Evolutionary conservation across 1,140 invertebrate species (phyloP), one percentile per base, ranked within the genome.

Genomic region (Drosophila pachea): DNA sequence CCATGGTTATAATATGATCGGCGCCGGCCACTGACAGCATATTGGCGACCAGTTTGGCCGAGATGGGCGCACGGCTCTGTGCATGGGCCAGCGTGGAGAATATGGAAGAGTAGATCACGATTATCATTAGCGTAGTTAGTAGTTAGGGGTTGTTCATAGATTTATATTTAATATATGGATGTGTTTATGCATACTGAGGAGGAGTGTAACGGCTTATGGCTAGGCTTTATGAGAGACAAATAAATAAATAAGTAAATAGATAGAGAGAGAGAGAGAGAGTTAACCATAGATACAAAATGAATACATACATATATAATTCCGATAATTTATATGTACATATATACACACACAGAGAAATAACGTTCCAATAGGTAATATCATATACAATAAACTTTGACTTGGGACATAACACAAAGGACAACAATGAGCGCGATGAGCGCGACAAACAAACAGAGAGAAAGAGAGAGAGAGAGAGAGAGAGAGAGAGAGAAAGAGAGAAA

Each of bases 1-100:
- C 98, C 95, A 99, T 99, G 11, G 98, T 99, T 78, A 99, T 99
- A 64, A 99, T 99, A 83, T 99, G 98, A 91, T 99, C 97, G 5
- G 98, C 98, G 32, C 98, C 98, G 73, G 98, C 96, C 9, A 99
- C 97, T 50, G 97, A 98, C 70, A 99, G 91, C 95, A 99, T 99
- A 89, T 99, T 99, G 5, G 98, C 98, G 6, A 99, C 96, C 59
- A 99, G 91, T 90, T 99, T 99, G 4, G 98, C 98, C 47, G 97
- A 98, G 66, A 99, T 99, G 5, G 98, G 98, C 22, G 98, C 98
- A 79, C 98, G 94, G 90, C 97, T 98, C 95, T 97, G 91, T 83
- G 79, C 79, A 83, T 83, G 78, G 87, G 67, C 73, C 76, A 87
- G 71, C 65, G 76, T 67, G 78, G 75, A 72, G 74, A 55, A 73